phyloP scores from a whole-genome alignment of 2,888 invertebrate genomes.

The Eupithecia exiguata region DNA sequence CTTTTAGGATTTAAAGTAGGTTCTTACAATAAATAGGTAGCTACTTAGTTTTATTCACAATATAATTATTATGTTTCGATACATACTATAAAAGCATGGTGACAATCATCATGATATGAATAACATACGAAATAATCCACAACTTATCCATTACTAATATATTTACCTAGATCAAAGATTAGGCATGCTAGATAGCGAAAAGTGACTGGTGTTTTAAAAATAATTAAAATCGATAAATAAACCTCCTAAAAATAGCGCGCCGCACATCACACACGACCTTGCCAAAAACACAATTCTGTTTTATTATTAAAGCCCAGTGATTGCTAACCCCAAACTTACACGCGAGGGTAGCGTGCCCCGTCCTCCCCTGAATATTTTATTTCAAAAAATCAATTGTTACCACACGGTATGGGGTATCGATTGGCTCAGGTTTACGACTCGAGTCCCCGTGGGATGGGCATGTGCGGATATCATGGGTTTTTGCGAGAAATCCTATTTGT shows the following conservation, averaged over 20 bases:
- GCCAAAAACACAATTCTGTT: slow-evolving; percentile 24
- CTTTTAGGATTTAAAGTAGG: neutral
- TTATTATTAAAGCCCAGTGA: slow-evolving; percentile 31
- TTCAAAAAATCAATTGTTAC: slow-evolving; percentile 35
- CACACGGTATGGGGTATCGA: slow-evolving; percentile 18
- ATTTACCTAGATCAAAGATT: neutral
- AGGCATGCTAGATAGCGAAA: neutral
- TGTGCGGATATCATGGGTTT: neutral
- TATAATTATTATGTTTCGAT: too few relatives aligned
- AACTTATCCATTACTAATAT: too few relatives aligned
- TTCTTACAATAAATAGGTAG: too few relatives aligned
- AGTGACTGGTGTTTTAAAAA: neutral
- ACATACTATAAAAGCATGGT: too few relatives aligned
- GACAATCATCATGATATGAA: too few relatives aligned
- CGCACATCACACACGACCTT: slow-evolving; percentile 18
- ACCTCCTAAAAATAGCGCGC: neutral
- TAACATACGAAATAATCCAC: too few relatives aligned
- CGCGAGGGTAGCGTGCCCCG: slow-evolving; percentile 30
- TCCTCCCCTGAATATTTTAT: slow-evolving; percentile 39
- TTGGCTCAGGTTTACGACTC: slow-evolving; percentile 15
- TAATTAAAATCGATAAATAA: neutral
- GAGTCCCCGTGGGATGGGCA: neutral
- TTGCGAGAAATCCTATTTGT: neutral
- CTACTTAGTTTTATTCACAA: too few relatives aligned
- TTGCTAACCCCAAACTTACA: slow-evolving; percentile 34